These are phyloP conservation scores for Megaptera novaeangliae DNA, from an alignment of 2,113 vertebrate species.

Conservation along the genomic window DNA sequence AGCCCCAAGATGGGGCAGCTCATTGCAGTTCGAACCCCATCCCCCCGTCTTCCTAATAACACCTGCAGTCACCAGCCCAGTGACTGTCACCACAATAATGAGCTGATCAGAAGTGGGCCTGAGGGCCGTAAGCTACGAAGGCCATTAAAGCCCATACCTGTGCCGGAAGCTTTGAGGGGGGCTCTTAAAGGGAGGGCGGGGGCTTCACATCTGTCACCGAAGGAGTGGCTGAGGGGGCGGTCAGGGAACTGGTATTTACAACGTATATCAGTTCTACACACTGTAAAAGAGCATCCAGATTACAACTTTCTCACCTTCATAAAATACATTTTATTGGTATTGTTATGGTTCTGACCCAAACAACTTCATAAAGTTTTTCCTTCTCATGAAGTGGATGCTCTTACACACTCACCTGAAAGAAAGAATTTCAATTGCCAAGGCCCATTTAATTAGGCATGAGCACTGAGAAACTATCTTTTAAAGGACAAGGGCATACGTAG, in stretches of 20 bases:
- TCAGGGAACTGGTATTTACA: conserved; percentile 76
- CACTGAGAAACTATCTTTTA: not conserved
- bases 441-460: not conserved
- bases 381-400: conserved; percentile 54
- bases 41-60: not conserved
- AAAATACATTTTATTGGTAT: conserved; percentile 80
- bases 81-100: not conserved
- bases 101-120: not conserved
- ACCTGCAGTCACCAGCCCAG: not conserved
- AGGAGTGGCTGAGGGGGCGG: conserved; percentile 60
- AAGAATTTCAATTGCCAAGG: not conserved
- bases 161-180: not conserved
- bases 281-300: conserved; percentile 76
- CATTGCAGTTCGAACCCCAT: not conserved
- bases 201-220: conserved; percentile 69
- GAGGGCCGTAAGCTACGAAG: not conserved
- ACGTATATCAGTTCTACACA: conserved; percentile 59
- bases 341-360: conserved; percentile 77
- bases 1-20: not conserved
- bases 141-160: conserved; percentile 53
- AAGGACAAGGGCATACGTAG: not conserved
- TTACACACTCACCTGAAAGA: conserved; percentile 68
- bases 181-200: conserved; percentile 64
- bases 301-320: conserved; percentile 78
- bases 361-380: conserved; percentile 78